phyloP scores from a whole-genome alignment of 2,888 invertebrate genomes.

The Platycheirus rosarum region DNA sequence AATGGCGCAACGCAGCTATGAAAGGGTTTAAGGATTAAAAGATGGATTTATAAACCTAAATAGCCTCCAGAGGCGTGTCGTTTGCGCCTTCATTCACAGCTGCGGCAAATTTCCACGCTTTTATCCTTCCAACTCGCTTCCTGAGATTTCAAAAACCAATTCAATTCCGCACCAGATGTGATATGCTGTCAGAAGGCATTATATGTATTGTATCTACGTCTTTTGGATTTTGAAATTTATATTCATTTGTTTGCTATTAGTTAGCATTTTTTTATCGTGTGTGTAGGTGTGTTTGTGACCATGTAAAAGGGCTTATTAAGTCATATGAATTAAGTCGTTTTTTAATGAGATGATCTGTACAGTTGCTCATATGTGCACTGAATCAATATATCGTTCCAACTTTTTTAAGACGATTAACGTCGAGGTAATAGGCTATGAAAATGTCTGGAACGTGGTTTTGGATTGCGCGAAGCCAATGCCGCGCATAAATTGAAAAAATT shows the following conservation, averaged over 20 bases:
- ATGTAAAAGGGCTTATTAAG: no score
- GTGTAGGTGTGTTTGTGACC: no score
- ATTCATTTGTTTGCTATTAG: conserved; percentile 1
- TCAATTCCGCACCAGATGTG: conserved; percentile 15
- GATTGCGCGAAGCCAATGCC: no score
- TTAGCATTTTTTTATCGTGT: background rate
- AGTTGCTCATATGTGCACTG: no score
- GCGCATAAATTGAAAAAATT: no score
- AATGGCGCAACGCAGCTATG: no score
- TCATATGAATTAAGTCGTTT: no score
- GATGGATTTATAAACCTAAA: background rate
- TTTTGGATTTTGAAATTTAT: conserved; percentile 16
- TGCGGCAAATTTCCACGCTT: background rate
- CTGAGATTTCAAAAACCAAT: conserved; percentile 17
- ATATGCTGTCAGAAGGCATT: conserved; percentile 1
- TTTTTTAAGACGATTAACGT: no score
- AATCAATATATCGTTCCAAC: no score
- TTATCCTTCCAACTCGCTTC: conserved; percentile 5
- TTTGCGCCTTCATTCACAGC: conserved; percentile 3
- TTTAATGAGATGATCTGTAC: no score
- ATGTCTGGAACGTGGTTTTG: no score
- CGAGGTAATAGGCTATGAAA: no score
- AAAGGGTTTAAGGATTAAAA: background rate
- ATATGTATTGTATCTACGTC: background rate
- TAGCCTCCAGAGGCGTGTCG: background rate